Conservation (phyloP, 2,113 vertebrate genomes). For the Saguinus imperator region DNA sequence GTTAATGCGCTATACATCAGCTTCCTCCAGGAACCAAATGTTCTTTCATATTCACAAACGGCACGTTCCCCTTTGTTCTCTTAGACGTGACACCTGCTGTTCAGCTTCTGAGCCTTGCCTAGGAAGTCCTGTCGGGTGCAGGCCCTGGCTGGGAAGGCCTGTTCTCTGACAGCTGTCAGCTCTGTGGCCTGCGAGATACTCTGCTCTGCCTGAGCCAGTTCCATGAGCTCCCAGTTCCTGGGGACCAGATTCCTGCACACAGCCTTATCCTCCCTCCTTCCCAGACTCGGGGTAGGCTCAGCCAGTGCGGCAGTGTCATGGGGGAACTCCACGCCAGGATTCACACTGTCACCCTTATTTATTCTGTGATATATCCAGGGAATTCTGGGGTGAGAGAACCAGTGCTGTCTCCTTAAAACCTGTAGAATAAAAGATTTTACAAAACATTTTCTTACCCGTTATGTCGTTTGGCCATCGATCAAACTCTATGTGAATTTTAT, state of each 20-base stretch:
- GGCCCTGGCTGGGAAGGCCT: no score
- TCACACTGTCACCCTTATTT: accelerated
- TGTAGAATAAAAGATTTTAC: not conserved
- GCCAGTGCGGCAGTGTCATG: accelerated
- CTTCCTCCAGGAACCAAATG: not conserved
- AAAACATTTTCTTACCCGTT: not conserved
- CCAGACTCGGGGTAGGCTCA: not conserved
- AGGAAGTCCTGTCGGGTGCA: not conserved
- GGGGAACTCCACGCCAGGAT: not conserved
- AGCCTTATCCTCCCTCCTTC: no score
- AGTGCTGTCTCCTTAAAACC: not conserved
- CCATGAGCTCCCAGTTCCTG: not conserved
- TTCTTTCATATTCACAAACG: not conserved
- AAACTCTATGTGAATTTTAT: not conserved
- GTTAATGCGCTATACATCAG: not conserved
- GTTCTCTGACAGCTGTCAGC: not conserved
- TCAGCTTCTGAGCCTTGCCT: not conserved
- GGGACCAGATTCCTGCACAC: not conserved
- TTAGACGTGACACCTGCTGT: not conserved
- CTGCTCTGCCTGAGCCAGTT: not conserved
- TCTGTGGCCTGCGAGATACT: not conserved
- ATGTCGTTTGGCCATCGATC: no score
- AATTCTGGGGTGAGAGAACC: no score
- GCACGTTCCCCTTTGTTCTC: not conserved
- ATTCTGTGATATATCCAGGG: not conserved